phyloP scores from a whole-genome alignment of 1,140 invertebrate species.

The Drosophila miranda region DNA sequence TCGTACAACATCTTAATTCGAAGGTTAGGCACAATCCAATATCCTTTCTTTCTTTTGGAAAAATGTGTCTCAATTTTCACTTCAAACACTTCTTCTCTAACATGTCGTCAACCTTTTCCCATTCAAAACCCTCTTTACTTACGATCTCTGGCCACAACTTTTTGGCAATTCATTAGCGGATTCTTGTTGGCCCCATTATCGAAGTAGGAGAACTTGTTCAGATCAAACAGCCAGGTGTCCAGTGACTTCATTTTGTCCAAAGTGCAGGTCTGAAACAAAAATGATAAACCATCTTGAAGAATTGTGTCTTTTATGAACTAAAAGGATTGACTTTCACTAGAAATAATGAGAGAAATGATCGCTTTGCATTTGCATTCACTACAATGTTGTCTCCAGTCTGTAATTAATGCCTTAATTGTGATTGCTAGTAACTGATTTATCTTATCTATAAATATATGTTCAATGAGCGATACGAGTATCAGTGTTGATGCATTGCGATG shows the following conservation, averaged over 20 bases:
- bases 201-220: slow-evolving; percentile 76
- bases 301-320: neutral
- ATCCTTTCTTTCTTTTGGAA: neutral
- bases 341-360: slow-evolving; percentile 42
- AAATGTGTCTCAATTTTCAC: neutral
- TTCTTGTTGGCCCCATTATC: slow-evolving; percentile 68
- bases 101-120: no score
- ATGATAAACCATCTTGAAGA: neutral
- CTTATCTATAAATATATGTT: slow-evolving; percentile 44
- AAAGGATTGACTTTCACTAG: neutral
- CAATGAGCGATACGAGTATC: slow-evolving; percentile 3
- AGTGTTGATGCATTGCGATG: slow-evolving; percentile 8
- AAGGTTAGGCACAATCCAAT: no score
- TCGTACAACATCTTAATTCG: no score
- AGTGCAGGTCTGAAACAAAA: slow-evolving; percentile 60
- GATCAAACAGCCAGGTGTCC: slow-evolving; percentile 74
- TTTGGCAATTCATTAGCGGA: slow-evolving; percentile 79
- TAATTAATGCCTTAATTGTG: slow-evolving; percentile 45
- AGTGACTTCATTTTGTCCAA: slow-evolving; percentile 76
- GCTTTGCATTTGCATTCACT: neutral
- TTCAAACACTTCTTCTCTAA: neutral
- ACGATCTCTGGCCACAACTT: slow-evolving; percentile 77
- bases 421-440: slow-evolving; percentile 37
- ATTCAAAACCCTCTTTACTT: slow-evolving; percentile 32
- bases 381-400: slow-evolving; percentile 11